Percentiles rank a stretch among this genome's conserved stretches.
phyloP scores from a whole-genome alignment of 2,888 invertebrate species.

The Phalera bucephala region DNA sequence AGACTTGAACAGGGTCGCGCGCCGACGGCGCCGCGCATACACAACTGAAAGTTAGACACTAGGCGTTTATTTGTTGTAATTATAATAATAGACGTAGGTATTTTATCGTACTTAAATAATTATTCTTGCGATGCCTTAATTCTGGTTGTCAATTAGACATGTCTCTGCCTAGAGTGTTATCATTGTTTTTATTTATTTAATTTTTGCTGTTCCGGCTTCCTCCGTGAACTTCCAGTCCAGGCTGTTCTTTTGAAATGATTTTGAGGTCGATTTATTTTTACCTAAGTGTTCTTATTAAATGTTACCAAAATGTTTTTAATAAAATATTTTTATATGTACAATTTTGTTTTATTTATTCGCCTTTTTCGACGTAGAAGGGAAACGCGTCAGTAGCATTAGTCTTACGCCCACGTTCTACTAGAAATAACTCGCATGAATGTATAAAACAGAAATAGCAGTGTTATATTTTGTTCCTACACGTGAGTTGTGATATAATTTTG shows the following conservation, averaged over 20 bases:
- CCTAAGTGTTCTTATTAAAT: constrained; percentile 85
- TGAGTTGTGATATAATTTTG: constrained; percentile 27
- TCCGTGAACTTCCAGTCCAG: constrained; percentile 83
- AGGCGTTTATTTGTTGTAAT: constrained; percentile 81
- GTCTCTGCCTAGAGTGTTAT: constrained; percentile 82
- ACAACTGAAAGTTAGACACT: constrained; percentile 67
- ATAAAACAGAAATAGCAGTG: constrained; percentile 37
- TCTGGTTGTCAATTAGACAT: constrained; percentile 84
- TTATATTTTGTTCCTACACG: constrained; percentile 35
- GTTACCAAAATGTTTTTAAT: constrained; percentile 85
- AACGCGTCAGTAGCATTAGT: constrained; percentile 4
- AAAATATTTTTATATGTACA: constrained; percentile 84
- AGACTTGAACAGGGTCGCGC: constrained; percentile 47
- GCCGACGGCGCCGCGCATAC: constrained; percentile 30
- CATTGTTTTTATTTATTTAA: constrained; percentile 80
- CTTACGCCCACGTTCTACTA: constrained; percentile 20
- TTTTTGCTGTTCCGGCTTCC: constrained; percentile 82
- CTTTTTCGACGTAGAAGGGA: not conserved
- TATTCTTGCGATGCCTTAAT: constrained; percentile 84
- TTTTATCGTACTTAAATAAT: constrained; percentile 83
- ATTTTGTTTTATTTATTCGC: constrained; percentile 47
- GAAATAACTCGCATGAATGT: constrained; percentile 35
- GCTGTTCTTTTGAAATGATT: constrained; percentile 84
- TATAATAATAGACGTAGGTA: constrained; percentile 83
- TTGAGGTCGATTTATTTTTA: constrained; percentile 84